A percentile compares a stretch with the other conserved stretches of the same genome.
Conservation (phyloP, 2,888 invertebrate genomes). For the Tipula lateralis region DNA sequence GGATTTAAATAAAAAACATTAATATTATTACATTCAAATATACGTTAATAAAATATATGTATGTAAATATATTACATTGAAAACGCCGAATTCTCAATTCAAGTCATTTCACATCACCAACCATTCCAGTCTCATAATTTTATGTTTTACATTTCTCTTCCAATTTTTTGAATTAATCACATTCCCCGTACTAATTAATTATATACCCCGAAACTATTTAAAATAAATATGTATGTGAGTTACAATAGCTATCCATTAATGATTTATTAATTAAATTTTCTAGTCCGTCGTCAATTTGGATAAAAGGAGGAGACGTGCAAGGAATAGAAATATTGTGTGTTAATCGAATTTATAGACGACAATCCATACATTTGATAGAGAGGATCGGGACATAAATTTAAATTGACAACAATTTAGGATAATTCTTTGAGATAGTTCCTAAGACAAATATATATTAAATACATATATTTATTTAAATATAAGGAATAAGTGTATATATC, state of each 20-base stretch:
- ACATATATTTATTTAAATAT: not conserved
- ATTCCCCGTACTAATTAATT: not conserved
- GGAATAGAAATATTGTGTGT: not conserved
- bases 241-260: not conserved
- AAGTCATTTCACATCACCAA: not conserved
- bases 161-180: not conserved
- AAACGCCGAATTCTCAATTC: not conserved
- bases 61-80: not conserved
- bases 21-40: not conserved
- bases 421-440: not conserved
- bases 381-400: not conserved
- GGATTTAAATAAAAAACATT: not conserved
- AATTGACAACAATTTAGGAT: not conserved
- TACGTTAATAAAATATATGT: not conserved
- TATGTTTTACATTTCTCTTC: not conserved
- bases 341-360: not conserved
- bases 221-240: not conserved
- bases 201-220: not conserved
- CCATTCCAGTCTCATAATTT: slow-evolving; percentile 6
- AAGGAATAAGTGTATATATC: not conserved
- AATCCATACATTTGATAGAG: not conserved
- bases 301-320: not conserved
- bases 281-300: not conserved
- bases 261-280: not conserved
- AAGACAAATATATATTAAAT: not conserved